Evolutionary conservation across 2,797 vertebrate species (phyloP).

Genomic region (Neosalanx taihuensis): DNA sequence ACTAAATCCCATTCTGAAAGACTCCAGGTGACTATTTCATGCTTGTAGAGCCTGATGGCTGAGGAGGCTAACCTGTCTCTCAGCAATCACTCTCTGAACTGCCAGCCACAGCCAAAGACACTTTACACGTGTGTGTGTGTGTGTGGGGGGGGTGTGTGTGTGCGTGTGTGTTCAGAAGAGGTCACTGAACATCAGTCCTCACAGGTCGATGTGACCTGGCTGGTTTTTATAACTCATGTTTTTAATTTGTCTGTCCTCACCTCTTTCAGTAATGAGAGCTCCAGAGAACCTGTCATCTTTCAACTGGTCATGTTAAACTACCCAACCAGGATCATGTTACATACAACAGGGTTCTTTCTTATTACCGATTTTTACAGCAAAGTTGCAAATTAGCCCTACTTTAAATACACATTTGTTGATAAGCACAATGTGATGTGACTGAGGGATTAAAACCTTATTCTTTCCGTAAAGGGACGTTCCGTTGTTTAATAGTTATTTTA

Average conservation of each 20-base stretch:
- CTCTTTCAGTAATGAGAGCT: constrained; percentile 13
- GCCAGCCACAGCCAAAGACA: background rate
- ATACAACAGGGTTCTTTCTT: background rate
- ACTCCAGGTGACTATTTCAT: constrained; percentile 29
- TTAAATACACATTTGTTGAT: background rate
- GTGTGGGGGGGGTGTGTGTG: background rate
- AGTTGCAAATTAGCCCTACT: background rate
- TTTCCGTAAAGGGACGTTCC: background rate
- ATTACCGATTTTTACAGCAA: background rate
- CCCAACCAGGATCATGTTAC: background rate
- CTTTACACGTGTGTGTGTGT: background rate
- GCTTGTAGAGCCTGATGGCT: constrained; percentile 10
- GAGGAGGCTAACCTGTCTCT: background rate
- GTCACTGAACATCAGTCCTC: constrained; percentile 2
- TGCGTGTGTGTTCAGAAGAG: background rate
- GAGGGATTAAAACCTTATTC: background rate
- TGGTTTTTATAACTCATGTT: background rate
- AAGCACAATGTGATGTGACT: background rate
- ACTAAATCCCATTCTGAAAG: background rate
- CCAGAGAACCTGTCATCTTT: background rate
- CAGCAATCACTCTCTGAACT: background rate
- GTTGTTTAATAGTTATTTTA: background rate
- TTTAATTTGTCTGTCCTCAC: constrained; percentile 14
- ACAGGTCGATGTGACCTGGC: constrained; percentile 40
- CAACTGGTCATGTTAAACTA: constrained; percentile 1